Evolutionary conservation across 2,888 invertebrate genomes (phyloP).

Genomic region (Nephrotoma flavescens): DNA sequence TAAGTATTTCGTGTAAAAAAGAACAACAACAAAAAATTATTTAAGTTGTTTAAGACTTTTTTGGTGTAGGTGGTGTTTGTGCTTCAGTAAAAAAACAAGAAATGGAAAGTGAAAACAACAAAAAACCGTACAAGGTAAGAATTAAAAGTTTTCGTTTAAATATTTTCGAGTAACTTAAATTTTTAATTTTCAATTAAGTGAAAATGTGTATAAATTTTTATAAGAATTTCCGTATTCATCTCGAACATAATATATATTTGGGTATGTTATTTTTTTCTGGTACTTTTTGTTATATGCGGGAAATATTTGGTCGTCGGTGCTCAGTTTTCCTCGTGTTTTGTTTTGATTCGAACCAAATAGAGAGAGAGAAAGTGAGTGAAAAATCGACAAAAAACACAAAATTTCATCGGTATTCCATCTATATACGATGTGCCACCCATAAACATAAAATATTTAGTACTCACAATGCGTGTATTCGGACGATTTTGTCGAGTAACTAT

Average conservation of each 20-base stretch:
- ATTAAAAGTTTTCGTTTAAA: neutral
- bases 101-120: neutral
- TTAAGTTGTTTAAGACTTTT: neutral
- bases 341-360: neutral
- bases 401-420: neutral
- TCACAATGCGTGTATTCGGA: neutral
- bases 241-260: neutral
- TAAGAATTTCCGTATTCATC: neutral
- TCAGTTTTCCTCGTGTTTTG: neutral
- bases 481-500: neutral
- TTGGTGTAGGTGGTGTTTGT: neutral
- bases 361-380: neutral
- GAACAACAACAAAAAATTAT: neutral
- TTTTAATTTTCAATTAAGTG: neutral
- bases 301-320: neutral
- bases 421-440: neutral
- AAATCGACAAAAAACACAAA: neutral
- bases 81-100: neutral
- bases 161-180: neutral
- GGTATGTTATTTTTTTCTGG: neutral
- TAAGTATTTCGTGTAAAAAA: too few relatives aligned
- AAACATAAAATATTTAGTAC: neutral
- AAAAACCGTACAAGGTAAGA: neutral
- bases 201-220: neutral
- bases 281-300: neutral